These are phyloP conservation scores for Catagonus wagneri DNA, from an alignment of 2,113 vertebrate species.

Conservation along the genomic window DNA sequence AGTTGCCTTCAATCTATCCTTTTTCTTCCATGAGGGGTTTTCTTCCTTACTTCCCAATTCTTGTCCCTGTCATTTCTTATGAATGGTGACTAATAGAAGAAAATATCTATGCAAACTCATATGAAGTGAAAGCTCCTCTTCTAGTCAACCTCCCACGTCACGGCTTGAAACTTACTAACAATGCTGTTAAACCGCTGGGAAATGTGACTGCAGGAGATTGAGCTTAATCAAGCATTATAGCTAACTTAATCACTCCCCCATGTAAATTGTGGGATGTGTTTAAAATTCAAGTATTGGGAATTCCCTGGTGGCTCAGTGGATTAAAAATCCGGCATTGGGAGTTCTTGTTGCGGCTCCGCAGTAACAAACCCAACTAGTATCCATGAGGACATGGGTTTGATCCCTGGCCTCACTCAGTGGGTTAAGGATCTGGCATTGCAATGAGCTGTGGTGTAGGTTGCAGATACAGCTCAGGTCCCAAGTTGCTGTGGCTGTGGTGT, in stretches of 20 bases:
- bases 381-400: background rate
- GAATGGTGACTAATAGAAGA: background rate
- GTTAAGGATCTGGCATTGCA: too few relatives aligned
- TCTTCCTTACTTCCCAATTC: background rate
- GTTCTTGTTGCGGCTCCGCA: too few relatives aligned
- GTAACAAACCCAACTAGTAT: too few relatives aligned
- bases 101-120: background rate
- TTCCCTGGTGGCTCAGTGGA: background rate
- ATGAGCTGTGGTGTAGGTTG: too few relatives aligned
- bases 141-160: background rate
- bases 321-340: background rate
- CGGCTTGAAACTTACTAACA: background rate
- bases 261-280: background rate
- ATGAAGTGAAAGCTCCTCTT: background rate
- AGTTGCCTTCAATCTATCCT: background rate
- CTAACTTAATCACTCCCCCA: background rate
- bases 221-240: background rate
- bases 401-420: background rate
- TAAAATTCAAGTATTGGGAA: slow-evolving; percentile 5
- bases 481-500: too few relatives aligned
- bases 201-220: background rate
- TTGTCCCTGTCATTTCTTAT: background rate
- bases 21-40: background rate
- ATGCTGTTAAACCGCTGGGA: background rate
- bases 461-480: too few relatives aligned